Percentiles rank a stretch among this genome's conserved stretches.
phyloP scores from a whole-genome alignment of 2,888 invertebrate species.

The Synanthedon andrenaeformis region DNA sequence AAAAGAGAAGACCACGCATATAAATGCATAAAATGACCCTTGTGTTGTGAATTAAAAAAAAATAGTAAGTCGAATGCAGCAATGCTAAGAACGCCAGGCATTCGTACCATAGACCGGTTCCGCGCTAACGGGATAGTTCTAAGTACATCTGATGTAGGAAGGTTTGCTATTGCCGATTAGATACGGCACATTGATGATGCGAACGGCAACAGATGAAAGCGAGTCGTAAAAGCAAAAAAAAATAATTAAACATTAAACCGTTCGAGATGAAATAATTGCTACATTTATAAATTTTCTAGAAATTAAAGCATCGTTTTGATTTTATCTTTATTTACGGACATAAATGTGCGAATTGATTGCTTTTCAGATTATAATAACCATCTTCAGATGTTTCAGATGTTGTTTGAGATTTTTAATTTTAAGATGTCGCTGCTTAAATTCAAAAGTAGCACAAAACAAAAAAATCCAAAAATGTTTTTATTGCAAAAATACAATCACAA shows the following conservation, averaged over 20 bases:
- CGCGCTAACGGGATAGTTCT: conserved; percentile 36
- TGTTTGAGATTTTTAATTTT: too few species aligned
- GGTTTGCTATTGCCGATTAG: conserved; percentile 16
- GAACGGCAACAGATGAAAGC: background rate
- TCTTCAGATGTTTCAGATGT: too few species aligned
- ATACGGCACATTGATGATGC: conserved; percentile 19
- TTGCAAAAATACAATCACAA: too few species aligned
- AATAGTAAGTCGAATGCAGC: conserved; percentile 15
- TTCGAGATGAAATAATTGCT: background rate
- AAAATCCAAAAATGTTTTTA: too few species aligned
- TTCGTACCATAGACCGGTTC: conserved; percentile 36
- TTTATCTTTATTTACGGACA: too few species aligned
- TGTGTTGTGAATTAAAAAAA: background rate
- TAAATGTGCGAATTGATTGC: too few species aligned
- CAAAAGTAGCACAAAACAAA: too few species aligned
- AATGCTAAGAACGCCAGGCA: conserved; percentile 36
- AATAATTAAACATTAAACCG: background rate
- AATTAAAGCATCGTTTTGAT: too few species aligned
- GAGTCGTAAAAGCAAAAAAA: background rate
- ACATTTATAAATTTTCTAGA: too few species aligned
- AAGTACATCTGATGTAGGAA: conserved; percentile 24
- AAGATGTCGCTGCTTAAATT: too few species aligned
- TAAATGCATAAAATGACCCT: background rate
- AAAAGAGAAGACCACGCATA: too few species aligned
- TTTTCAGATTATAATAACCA: too few species aligned